Conservation (phyloP, 1,140 invertebrate species). For the Acromyrmex charruanus region DNA sequence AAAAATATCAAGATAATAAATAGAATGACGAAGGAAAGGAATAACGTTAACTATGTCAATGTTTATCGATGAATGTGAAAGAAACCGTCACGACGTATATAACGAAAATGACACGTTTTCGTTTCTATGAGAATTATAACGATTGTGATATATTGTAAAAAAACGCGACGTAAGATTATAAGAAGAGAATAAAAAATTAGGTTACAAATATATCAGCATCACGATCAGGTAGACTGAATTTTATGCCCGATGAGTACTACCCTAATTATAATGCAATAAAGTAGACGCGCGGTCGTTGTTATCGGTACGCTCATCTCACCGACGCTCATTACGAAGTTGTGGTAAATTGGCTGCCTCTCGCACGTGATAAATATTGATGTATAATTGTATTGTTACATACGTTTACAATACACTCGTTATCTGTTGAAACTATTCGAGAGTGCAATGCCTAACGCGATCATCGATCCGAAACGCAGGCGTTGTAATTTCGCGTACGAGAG, state of each 20-base stretch:
- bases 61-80: background rate
- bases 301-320: slow-evolving; percentile 65
- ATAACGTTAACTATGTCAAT: background rate
- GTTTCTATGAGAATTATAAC: background rate
- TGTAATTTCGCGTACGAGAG: background rate
- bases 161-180: background rate
- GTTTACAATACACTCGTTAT: slow-evolving; percentile 37
- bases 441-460: slow-evolving; percentile 24
- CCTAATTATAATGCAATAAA: slow-evolving; percentile 75
- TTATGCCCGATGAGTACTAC: slow-evolving; percentile 70
- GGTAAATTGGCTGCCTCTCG: slow-evolving; percentile 56
- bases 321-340: slow-evolving; percentile 66
- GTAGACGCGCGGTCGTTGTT: slow-evolving; percentile 51
- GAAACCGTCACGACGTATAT: background rate
- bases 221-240: slow-evolving; percentile 65
- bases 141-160: background rate
- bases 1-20: background rate
- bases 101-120: slow-evolving; percentile 6
- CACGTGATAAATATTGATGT: slow-evolving; percentile 70
- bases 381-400: slow-evolving; percentile 38
- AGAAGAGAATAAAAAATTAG: slow-evolving; percentile 34
- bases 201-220: slow-evolving; percentile 65
- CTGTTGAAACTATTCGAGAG: slow-evolving; percentile 42
- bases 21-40: background rate
- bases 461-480: slow-evolving; percentile 19